Evolutionary conservation across 2,113 vertebrate species (phyloP), one percentile per base, ranked within the genome.

Genomic region (Gymnorhina tibicen): DNA sequence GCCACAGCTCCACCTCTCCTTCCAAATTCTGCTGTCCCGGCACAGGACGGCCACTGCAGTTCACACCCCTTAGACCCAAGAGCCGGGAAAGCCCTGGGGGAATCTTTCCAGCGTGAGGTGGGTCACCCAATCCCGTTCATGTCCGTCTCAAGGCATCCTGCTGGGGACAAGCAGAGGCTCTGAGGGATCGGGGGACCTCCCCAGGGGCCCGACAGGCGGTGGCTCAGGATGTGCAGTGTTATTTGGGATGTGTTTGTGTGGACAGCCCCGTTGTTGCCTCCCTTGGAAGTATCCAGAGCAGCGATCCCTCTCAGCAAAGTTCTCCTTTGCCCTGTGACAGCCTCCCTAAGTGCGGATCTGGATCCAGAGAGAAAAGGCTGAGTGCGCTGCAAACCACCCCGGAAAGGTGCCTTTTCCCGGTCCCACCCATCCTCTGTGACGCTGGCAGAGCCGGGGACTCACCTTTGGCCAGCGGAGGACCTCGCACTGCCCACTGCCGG

Each of bases 321-420:
- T 47, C 33, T 14, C 32, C 42, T 66, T 85, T 44, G 28, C 32
- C 49, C 56, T 26, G 0, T 0, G 16, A 17, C 4, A 67, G 11
- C 49, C 49, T 44, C 56, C 22, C 1, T 4, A 32, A 37, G 3
- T 0, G 3, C 0, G 0, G 58, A 27, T 55, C 50, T 56, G 33
- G 20, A 10, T 4, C 23, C 19, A 56, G 46, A 39, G 27, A 50
- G 46, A 27, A 64, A 69, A 64, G 22, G 15, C 9, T 63, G 18
- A 32, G 39, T 0, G 7, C 2, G 16, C 58, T 58, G 18, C 35
- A n/a, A 46, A 14, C 18, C 26, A 32, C 12, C 12, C 16, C 26
- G 27, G 27, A 52, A 68, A 79, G 37, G 32, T 3, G 32, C 22
- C 50, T 59, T 67, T 76, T 33, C 49, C 62, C 70, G 10, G 28